Evolutionary conservation across 2,113 vertebrate genomes (phyloP).

Genomic region (Caranx ignobilis): DNA sequence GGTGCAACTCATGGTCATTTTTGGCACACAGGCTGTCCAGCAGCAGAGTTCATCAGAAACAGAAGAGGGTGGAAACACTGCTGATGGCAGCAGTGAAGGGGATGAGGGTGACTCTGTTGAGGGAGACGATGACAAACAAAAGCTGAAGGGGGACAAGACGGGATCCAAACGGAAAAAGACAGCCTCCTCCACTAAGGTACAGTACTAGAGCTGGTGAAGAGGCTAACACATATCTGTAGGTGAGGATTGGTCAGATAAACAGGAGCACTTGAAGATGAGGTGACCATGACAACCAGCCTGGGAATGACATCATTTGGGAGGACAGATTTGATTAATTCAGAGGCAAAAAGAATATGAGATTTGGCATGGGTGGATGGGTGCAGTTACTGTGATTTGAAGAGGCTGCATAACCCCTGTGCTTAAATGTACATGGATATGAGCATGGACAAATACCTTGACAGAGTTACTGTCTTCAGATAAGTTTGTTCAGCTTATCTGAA

Average conservation of each 20-base stretch:
- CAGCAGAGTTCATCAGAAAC: conserved; percentile 96
- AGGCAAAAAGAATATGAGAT: background rate
- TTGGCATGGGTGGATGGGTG: background rate
- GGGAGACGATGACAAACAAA: conserved; percentile 91
- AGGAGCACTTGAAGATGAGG: background rate
- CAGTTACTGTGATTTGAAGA: background rate
- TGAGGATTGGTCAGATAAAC: background rate
- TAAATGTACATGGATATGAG: background rate
- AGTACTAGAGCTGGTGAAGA: background rate
- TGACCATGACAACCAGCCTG: background rate
- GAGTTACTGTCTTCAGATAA: no score
- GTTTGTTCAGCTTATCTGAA: no score
- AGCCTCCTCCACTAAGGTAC: conserved; percentile 92
- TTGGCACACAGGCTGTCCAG: conserved; percentile 87
- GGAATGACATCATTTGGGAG: background rate
- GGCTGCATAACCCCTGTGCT: background rate
- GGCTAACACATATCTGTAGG: background rate
- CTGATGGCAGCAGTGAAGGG: conserved; percentile 93
- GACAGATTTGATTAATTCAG: background rate
- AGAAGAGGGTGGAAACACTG: conserved; percentile 91
- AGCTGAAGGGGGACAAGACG: conserved; percentile 91
- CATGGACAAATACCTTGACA: no score
- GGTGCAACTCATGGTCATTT: background rate
- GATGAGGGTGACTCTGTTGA: conserved; percentile 91
- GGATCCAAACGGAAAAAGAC: conserved; percentile 96